A percentile compares a stretch with the other conserved stretches of the same genome.
Evolutionary conservation across 2,113 vertebrate genomes (phyloP).

Genomic region (Garra rufa): DNA sequence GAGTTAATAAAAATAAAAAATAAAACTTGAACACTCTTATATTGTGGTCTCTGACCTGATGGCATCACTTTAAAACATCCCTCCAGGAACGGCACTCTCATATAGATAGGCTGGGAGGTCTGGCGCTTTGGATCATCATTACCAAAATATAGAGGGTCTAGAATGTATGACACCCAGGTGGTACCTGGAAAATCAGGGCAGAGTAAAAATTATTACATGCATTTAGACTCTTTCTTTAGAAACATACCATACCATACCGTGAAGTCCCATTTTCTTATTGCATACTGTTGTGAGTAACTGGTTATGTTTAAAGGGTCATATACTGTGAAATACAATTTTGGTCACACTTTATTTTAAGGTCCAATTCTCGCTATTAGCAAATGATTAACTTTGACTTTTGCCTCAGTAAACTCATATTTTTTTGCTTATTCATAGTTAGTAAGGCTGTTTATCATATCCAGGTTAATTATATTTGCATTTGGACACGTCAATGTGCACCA

Average conservation of each 20-base stretch:
- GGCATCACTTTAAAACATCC: background rate
- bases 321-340: no score
- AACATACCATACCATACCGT: background rate
- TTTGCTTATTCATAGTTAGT: no score
- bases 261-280: background rate
- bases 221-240: background rate
- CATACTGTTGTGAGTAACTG: no score
- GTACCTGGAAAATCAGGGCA: constrained; percentile 65
- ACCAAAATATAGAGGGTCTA: constrained; percentile 68
- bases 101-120: constrained; percentile 61
- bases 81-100: constrained; percentile 61
- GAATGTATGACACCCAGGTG: constrained; percentile 79
- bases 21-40: background rate
- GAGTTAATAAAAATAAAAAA: background rate
- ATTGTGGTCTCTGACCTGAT: constrained; percentile 34
- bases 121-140: constrained; percentile 60
- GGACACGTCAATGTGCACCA: background rate
- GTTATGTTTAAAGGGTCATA: no score
- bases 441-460: no score
- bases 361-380: no score
- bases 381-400: no score
- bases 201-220: background rate
- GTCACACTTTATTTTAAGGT: no score
- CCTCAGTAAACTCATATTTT: no score
- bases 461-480: no score